Evolutionary conservation across 2,113 vertebrate genomes (phyloP), one percentile per base, ranked within the genome.

Genomic region (Siniperca knerii): DNA sequence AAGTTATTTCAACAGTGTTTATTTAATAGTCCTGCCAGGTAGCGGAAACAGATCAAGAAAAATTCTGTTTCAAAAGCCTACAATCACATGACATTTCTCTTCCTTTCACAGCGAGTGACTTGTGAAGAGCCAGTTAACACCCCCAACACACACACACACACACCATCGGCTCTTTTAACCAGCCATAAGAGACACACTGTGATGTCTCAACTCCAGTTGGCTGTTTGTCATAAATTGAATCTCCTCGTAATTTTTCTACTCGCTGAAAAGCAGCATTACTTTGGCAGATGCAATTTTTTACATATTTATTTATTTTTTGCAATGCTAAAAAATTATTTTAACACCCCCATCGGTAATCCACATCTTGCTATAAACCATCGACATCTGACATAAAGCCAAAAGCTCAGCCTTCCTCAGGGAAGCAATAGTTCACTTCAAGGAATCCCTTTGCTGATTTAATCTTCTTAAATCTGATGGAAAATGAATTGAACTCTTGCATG

Each of bases 11-110:
- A 13, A 23, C 62, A 46, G 23, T 37, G 57, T 52, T 82, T 91
- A 84, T 94, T 92, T 79, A 76, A 82, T 77, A 89, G 71, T 84
- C 42, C 46, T 20, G 60, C 76, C 83, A 81, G 80, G 62, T 83
- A 75, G 72, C 18, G n/a, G 80, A 86, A 85, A 81, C 57, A 2
- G 79, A 87, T 85, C 44, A 85, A 75, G 67, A 64, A 50, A 64
- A 88, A 77, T 85, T 85, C 46, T 1, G 69, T 82, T 91, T 93
- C 82, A 90, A 88, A 89, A 74, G 57, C 67, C 37, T 42, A 35
- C 54, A 86, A 75, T 80, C 82, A 60, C 54, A 40, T 68, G 77
- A 90, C 61, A 50, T 60, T 84, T 77, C 68, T 37, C 60, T 73
- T 65, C 68, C 35, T 12, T 42, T 84, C 72, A 69, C 67, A 75